Evolutionary conservation across 2,113 vertebrate species (phyloP).

Genomic region (Tachuris rubrigastra): DNA sequence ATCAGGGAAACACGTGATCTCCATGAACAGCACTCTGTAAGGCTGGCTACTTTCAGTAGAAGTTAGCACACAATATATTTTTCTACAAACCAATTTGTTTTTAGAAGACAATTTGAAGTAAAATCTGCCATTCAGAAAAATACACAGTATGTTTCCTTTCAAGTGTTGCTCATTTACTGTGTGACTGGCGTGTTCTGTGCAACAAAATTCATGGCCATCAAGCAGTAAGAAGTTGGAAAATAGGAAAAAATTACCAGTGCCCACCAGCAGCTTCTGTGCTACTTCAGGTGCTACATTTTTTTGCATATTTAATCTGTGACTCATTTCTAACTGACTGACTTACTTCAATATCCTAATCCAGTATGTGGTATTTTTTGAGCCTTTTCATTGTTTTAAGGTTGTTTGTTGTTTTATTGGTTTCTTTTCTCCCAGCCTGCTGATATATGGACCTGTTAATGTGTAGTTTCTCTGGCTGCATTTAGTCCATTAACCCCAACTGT

Average conservation of each 20-base stretch:
- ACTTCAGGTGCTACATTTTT: neutral
- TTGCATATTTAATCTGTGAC: neutral
- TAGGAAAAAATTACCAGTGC: neutral
- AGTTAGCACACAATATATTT: neutral
- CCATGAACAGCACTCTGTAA: neutral
- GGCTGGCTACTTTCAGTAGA: neutral
- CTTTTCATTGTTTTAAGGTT: neutral
- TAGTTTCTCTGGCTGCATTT: neutral
- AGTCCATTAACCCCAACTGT: neutral
- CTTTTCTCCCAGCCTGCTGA: neutral
- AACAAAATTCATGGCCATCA: neutral
- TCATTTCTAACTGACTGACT: neutral
- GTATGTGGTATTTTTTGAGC: neutral
- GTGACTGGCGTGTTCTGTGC: neutral
- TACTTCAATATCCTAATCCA: neutral
- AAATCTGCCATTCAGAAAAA: constrained; percentile 1
- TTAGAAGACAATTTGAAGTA: neutral
- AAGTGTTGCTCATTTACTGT: neutral
- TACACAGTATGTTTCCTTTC: neutral
- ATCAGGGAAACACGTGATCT: neutral
- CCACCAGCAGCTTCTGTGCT: neutral
- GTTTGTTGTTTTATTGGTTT: rapidly evolving
- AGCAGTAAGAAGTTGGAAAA: neutral
- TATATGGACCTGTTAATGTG: neutral
- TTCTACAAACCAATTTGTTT: neutral